Evolutionary conservation across 2,113 vertebrate species (phyloP).

Genomic region (Sceloporus tristichus): DNA sequence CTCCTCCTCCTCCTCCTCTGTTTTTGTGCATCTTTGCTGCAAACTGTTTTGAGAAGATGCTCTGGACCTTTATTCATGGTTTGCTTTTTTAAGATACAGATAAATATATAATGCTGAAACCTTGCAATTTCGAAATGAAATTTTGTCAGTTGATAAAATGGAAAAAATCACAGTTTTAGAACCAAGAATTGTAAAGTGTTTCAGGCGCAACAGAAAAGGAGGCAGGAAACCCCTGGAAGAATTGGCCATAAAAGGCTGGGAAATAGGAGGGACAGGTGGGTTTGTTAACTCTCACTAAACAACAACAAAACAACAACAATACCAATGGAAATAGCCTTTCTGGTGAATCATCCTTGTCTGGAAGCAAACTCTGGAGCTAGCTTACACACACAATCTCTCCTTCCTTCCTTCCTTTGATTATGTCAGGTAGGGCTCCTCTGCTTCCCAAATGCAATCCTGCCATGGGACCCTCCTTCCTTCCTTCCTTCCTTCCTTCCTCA

Average conservation of each 20-base stretch:
- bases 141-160: not conserved
- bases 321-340: no score
- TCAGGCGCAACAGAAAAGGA: no score
- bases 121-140: not conserved
- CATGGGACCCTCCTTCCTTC: no score
- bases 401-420: no score
- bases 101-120: not conserved
- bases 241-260: not conserved
- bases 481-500: not conserved
- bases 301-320: not conserved
- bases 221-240: no score
- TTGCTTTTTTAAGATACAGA: not conserved
- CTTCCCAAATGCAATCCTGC: no score
- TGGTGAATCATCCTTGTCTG: no score
- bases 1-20: not conserved
- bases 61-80: not conserved
- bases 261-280: no score
- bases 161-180: not conserved
- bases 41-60: conserved; percentile 11
- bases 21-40: not conserved
- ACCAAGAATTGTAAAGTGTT: no score
- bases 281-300: not conserved
- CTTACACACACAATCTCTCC: no score
- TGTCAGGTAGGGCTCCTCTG: no score
- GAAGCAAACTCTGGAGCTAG: no score